Conservation (phyloP, 2,888 invertebrate genomes). For the Microctonus hyperodae region DNA sequence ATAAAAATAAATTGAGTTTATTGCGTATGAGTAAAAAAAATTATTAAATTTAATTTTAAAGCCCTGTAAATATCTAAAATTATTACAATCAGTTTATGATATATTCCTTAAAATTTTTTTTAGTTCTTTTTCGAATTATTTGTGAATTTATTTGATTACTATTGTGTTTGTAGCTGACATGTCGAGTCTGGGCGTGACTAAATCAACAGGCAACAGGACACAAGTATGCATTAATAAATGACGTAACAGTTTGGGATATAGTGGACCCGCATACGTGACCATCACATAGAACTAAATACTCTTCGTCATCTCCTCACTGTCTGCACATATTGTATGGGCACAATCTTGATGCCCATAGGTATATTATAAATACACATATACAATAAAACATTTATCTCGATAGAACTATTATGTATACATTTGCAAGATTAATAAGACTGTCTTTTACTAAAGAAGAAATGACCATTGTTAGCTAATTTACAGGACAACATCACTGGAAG, state of each 20-base stretch:
- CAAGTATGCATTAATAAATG: slow-evolving; percentile 27
- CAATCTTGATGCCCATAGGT: too few species aligned
- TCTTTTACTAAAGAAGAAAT: slow-evolving; percentile 35
- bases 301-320: slow-evolving; percentile 1
- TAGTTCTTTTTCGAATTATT: slow-evolving; percentile 3
- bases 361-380: background rate
- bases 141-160: background rate
- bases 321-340: background rate
- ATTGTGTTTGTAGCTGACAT: slow-evolving; percentile 4
- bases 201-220: slow-evolving; percentile 9
- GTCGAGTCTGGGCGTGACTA: slow-evolving; percentile 3
- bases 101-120: too few species aligned
- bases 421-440: slow-evolving; percentile 42
- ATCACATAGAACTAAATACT: background rate
- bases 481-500: slow-evolving; percentile 17
- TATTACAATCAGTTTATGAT: too few species aligned
- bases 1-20: too few species aligned
- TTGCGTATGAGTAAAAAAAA: too few species aligned
- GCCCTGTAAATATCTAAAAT: too few species aligned
- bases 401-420: slow-evolving; percentile 2
- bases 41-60: too few species aligned
- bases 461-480: slow-evolving; percentile 49
- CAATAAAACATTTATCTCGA: background rate
- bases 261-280: slow-evolving; percentile 47
- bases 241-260: slow-evolving; percentile 41